A percentile compares a stretch with the other conserved stretches of the same genome.
Conservation (phyloP, 2,797 vertebrate species). For the Gobio occitaniae region DNA sequence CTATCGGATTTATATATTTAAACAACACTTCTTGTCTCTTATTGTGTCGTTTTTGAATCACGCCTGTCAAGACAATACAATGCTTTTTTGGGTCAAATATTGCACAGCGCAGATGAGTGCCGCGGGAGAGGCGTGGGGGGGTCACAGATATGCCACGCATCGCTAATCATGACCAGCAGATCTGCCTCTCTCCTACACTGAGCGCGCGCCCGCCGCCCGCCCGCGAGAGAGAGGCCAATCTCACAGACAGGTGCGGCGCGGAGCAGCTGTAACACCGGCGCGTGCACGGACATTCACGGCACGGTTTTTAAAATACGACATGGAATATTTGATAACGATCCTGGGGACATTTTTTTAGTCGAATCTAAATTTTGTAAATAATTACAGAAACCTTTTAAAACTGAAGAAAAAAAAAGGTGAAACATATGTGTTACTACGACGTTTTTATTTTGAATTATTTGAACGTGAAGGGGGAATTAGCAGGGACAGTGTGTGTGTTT, state of each 20-base stretch:
- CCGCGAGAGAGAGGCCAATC: conserved; percentile 57
- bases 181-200: conserved; percentile 45
- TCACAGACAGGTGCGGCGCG: conserved; percentile 76
- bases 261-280: conserved; percentile 66
- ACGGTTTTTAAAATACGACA: not conserved
- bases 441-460: not conserved
- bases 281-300: conserved; percentile 66
- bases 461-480: not conserved
- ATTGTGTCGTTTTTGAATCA: conserved; percentile 54
- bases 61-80: conserved; percentile 74
- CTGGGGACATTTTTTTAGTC: not conserved
- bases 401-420: too few relatives aligned
- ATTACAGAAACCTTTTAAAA: not conserved
- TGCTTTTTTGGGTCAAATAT: conserved; percentile 75
- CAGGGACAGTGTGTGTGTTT: not conserved
- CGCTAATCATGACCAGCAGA: conserved; percentile 64
- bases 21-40: conserved; percentile 10
- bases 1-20: not conserved
- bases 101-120: conserved; percentile 76
- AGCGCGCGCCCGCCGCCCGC: conserved; percentile 39
- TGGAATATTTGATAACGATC: not conserved
- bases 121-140: conserved; percentile 70
- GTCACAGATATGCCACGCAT: conserved; percentile 75
- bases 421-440: too few relatives aligned
- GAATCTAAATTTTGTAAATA: not conserved